A percentile compares a stretch with the other conserved stretches of the same genome.
phyloP scores from a whole-genome alignment of 2,888 invertebrate species.

The Hedya salicella region DNA sequence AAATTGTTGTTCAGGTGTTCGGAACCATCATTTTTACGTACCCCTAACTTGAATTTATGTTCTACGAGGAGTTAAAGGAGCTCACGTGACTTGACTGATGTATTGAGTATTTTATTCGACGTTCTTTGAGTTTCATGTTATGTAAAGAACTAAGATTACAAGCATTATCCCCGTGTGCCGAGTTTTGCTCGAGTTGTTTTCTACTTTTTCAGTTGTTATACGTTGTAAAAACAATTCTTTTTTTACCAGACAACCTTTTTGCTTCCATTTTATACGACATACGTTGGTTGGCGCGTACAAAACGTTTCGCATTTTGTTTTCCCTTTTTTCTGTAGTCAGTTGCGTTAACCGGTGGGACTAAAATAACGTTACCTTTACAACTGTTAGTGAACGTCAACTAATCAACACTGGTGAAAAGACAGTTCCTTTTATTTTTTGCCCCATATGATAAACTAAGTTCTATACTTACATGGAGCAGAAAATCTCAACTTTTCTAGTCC shows the following conservation, averaged over 20 bases:
- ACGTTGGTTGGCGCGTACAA: slow-evolving; percentile 14
- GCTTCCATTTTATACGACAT: slow-evolving; percentile 13
- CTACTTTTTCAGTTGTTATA: slow-evolving; percentile 10
- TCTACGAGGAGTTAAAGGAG: not conserved
- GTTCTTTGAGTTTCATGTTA: slow-evolving; percentile 18
- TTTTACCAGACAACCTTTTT: slow-evolving; percentile 3
- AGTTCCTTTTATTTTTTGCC: not conserved
- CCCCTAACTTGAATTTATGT: slow-evolving; percentile 27
- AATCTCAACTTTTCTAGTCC: no score
- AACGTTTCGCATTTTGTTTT: slow-evolving; percentile 25
- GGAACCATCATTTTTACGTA: slow-evolving; percentile 17
- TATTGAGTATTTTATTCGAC: slow-evolving; percentile 23
- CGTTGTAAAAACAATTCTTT: slow-evolving; percentile 16
- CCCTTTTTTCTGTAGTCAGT: slow-evolving; percentile 2
- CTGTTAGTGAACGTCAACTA: not conserved
- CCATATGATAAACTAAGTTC: no score
- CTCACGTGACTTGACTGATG: slow-evolving; percentile 28
- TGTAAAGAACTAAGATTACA: slow-evolving; percentile 23
- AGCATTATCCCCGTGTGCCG: not conserved
- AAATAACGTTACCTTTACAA: slow-evolving; percentile 2
- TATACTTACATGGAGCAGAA: no score
- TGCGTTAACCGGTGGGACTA: slow-evolving; percentile 3
- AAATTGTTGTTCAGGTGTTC: slow-evolving; percentile 23
- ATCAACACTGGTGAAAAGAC: not conserved
- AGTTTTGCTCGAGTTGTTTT: slow-evolving; percentile 7